Evolutionary conservation across 2,888 invertebrate species (phyloP).

Genomic region (Hipparchia sbordonii): DNA sequence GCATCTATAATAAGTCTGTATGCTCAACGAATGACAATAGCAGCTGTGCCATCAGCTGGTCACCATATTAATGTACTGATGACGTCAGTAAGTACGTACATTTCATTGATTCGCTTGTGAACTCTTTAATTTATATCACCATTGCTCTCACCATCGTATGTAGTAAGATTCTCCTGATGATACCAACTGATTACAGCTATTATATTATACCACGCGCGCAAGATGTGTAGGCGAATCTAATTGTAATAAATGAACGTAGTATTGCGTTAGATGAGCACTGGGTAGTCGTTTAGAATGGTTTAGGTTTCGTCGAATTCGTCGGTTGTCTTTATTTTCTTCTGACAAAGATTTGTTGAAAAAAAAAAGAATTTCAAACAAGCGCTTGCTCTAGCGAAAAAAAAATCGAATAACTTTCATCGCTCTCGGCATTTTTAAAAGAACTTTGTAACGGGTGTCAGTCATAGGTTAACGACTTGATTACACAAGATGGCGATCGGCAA

Average conservation of each 20-base stretch:
- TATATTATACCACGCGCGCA: neutral
- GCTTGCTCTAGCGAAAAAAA: neutral
- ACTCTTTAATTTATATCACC: constrained; percentile 10
- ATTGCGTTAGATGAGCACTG: no score
- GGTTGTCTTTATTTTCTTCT: no score
- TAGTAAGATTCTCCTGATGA: neutral
- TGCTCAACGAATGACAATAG: constrained; percentile 67
- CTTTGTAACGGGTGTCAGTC: constrained; percentile 44
- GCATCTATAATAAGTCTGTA: constrained; percentile 43
- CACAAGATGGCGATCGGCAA: constrained; percentile 71
- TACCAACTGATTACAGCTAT: neutral
- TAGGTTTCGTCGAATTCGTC: no score
- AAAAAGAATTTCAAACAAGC: neutral
- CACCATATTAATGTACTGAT: constrained; percentile 55
- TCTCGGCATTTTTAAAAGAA: constrained; percentile 27
- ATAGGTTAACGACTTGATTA: constrained; percentile 78
- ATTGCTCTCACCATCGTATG: constrained; percentile 14
- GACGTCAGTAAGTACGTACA: constrained; percentile 53
- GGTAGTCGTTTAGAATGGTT: no score
- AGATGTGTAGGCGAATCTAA: neutral
- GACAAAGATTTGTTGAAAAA: no score
- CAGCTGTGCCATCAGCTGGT: constrained; percentile 66
- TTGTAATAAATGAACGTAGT: neutral
- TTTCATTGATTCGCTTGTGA: constrained; percentile 14
- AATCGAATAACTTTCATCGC: constrained; percentile 18